Conservation (phyloP, 2,888 invertebrate species). For the Suillia variegata region DNA sequence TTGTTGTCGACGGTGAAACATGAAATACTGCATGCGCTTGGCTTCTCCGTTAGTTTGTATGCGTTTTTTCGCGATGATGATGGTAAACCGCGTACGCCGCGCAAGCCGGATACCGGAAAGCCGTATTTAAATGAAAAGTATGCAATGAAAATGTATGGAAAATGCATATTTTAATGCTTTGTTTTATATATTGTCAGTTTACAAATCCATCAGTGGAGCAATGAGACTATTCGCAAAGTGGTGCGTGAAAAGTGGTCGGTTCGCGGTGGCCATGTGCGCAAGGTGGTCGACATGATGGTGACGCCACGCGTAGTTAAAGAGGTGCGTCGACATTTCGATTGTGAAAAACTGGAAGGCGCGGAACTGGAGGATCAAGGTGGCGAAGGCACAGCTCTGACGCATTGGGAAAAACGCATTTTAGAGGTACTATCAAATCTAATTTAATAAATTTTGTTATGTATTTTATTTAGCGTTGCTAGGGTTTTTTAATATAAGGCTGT, state of each 20-base stretch:
- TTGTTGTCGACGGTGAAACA: slow-evolving; percentile 96
- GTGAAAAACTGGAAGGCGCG: slow-evolving; percentile 87
- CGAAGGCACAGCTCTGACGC: slow-evolving; percentile 94
- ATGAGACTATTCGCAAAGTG: slow-evolving; percentile 80
- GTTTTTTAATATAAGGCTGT: too few relatives aligned
- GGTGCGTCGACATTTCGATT: slow-evolving; percentile 86
- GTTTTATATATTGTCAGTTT: slow-evolving; percentile 71
- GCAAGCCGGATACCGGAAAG: slow-evolving; percentile 83
- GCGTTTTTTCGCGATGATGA: slow-evolving; percentile 88
- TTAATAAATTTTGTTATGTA: too few relatives aligned
- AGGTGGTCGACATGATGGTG: slow-evolving; percentile 84
- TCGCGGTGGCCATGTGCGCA: slow-evolving; percentile 73
- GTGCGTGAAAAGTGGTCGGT: slow-evolving; percentile 78
- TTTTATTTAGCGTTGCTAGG: too few relatives aligned
- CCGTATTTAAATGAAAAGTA: slow-evolving; percentile 87
- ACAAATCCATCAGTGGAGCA: slow-evolving; percentile 94
- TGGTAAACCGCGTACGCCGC: slow-evolving; percentile 85
- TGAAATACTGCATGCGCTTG: slow-evolving; percentile 96
- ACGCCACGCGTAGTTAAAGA: slow-evolving; percentile 89
- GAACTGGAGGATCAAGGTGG: slow-evolving; percentile 98
- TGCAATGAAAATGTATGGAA: slow-evolving; percentile 52
- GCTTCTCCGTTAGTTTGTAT: slow-evolving; percentile 95
- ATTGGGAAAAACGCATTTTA: slow-evolving; percentile 98
- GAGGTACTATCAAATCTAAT: too few relatives aligned
- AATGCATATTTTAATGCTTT: slow-evolving; percentile 5